Conservation (phyloP, 2,888 invertebrate genomes). For the Morpho helenor region DNA sequence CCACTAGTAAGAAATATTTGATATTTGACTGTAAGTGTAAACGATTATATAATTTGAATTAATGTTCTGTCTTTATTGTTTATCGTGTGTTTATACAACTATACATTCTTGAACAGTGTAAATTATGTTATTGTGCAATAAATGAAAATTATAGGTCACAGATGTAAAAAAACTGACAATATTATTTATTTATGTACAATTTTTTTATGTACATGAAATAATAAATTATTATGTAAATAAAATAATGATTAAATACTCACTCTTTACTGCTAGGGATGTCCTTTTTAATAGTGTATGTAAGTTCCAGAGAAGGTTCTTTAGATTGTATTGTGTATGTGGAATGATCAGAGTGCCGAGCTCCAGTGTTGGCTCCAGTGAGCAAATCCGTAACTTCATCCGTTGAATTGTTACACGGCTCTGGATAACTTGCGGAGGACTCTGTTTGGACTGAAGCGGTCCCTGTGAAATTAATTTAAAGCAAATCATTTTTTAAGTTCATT, state of each 20-base stretch:
- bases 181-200: too few relatives aligned
- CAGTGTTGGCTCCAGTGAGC: constrained; percentile 43
- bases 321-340: constrained; percentile 51
- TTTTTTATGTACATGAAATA: constrained; percentile 15
- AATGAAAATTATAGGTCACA: too few relatives aligned
- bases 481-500: too few relatives aligned
- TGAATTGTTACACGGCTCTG: constrained; percentile 68
- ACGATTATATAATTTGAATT: too few relatives aligned
- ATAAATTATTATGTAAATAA: too few relatives aligned
- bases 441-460: constrained; percentile 61
- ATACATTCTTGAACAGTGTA: too few relatives aligned
- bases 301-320: constrained; percentile 36
- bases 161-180: background rate
- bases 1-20: background rate
- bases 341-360: constrained; percentile 31
- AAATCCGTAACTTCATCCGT: constrained; percentile 61
- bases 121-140: too few relatives aligned
- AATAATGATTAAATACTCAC: constrained; percentile 37
- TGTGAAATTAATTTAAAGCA: constrained; percentile 24
- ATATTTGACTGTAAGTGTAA: background rate
- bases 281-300: constrained; percentile 53
- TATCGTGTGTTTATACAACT: too few relatives aligned
- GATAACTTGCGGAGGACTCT: constrained; percentile 68
- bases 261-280: constrained; percentile 54
- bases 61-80: too few relatives aligned